Conservation (phyloP, 92 coral and sea anemone genomes). For the Paragorgia papillata region DNA sequence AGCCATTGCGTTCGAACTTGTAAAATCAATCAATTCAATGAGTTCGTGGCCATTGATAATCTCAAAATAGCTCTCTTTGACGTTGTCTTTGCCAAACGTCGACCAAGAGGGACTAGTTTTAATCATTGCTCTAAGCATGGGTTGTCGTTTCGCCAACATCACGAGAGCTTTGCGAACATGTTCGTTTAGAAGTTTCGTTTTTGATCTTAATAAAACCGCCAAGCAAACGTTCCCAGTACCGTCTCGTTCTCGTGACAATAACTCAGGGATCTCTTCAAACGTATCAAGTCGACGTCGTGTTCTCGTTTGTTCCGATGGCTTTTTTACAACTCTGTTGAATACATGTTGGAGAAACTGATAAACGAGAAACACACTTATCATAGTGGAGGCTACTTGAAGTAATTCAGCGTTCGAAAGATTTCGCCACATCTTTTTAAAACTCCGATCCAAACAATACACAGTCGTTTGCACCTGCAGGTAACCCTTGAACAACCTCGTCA, state of each 20-base stretch:
- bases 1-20: neutral
- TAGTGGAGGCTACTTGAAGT: no score
- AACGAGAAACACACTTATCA: no score
- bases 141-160: slow-evolving; percentile 4
- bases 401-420: neutral
- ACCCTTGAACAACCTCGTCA: no score
- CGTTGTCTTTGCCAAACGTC: neutral
- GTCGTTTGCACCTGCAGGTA: no score
- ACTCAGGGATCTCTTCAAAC: neutral
- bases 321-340: no score
- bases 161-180: neutral
- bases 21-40: neutral
- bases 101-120: neutral
- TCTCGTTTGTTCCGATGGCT: neutral
- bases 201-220: neutral
- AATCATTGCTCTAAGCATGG: neutral
- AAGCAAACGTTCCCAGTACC: neutral
- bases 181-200: neutral
- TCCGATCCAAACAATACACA: no score
- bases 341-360: no score
- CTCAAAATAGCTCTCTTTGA: neutral
- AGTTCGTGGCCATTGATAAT: neutral
- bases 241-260: neutral
- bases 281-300: neutral
- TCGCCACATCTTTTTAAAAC: no score